Base-by-base conservation (phyloP, 2,113 vertebrate genomes). In the Lepidothrix coronata region DNA sequence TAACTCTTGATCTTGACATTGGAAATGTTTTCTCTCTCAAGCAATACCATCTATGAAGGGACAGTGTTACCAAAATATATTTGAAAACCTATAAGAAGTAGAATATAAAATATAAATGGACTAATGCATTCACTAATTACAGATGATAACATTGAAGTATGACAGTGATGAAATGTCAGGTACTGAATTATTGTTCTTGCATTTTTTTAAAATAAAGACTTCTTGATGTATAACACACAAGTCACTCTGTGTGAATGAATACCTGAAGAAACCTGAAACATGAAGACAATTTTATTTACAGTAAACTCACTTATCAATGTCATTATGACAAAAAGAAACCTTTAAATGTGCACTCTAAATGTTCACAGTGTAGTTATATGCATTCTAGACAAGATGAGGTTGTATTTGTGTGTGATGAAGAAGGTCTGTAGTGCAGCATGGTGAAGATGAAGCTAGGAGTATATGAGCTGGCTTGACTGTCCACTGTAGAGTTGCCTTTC, bases 1-100 rank as follows among this genome's bases (percentile, higher is more conserved):
- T 85, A 93, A 89, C 92, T 96, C 95, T 90, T 96, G 88, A 91
- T 96, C 92, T 58, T 58, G 58, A 87, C 92, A 49, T 65, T 89
- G 66, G 62, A 92, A 93, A 91, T 92, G 88, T 92, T 95, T 96
- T 93, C 54, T 51, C 37, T 52, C 91, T 96, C 83, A 82, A 43
- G 61, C 44, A 72, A 30, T 76, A 12, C 46, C 17, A 39, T 66
- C 49, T 94, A 28, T 30, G 84, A 84, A 92, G 62, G 46, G 72
- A 54, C 23, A 54, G 14, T 24, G 49, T 54, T 75, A 59, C 70
- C 79, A 92, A 84, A 96, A 81, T 94, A 91, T 52, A 70, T 93
- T 52, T 78, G 61, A 91, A 83, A 54, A 4, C 14, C 20, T 49
- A 77, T 8, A 25, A 57, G 43, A 81, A 87, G 39, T 35, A 54